phyloP scores from a whole-genome alignment of 1,140 invertebrate genomes.

The Heliothis virescens region DNA sequence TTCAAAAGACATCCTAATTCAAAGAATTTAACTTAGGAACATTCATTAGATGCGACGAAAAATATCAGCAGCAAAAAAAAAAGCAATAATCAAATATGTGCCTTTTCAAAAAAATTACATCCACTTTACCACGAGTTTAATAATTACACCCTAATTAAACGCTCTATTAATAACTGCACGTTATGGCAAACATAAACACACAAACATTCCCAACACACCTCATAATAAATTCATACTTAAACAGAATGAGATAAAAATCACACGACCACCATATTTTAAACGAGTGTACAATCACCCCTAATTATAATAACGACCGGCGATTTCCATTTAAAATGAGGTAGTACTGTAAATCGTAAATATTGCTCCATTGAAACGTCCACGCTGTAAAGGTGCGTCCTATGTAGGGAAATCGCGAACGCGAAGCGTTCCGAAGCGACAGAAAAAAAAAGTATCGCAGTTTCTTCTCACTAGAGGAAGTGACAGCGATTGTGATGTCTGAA shows the following conservation, averaged over 20 bases:
- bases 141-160: too few relatives aligned
- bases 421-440: not conserved
- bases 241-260: slow-evolving; percentile 32
- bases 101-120: too few relatives aligned
- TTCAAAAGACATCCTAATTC: too few relatives aligned
- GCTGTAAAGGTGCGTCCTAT: not conserved
- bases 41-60: too few relatives aligned
- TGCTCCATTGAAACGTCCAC: slow-evolving; percentile 7
- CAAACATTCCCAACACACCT: not conserved
- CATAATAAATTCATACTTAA: slow-evolving; percentile 1
- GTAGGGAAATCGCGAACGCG: not conserved
- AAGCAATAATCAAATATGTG: too few relatives aligned
- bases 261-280: slow-evolving; percentile 1
- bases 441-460: not conserved
- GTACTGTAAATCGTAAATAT: slow-evolving; percentile 30
- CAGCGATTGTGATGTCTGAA: too few relatives aligned
- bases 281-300: slow-evolving; percentile 15
- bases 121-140: too few relatives aligned
- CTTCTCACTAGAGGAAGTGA: too few relatives aligned
- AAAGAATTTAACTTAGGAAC: too few relatives aligned
- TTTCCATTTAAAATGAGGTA: slow-evolving; percentile 33
- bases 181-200: too few relatives aligned
- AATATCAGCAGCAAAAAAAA: too few relatives aligned
- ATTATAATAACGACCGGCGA: slow-evolving; percentile 32
- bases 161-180: too few relatives aligned